Conservation (phyloP, 2,888 invertebrate genomes). For the Halocaridina rubra region DNA sequence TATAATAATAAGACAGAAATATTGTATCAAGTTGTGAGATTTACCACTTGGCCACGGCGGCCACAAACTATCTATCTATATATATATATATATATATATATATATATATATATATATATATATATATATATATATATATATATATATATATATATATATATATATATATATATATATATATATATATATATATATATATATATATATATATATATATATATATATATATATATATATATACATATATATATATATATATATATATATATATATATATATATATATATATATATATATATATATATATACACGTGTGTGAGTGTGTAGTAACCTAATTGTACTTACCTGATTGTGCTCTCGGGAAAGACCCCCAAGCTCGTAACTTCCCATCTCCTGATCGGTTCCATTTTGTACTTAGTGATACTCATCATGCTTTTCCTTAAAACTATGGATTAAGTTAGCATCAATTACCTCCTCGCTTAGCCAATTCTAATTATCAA, state of each 20-base stretch:
- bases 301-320: constrained; percentile 27
- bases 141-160: constrained; percentile 46
- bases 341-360: too few relatives aligned
- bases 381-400: too few relatives aligned
- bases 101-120: background rate
- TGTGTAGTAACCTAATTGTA: too few relatives aligned
- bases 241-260: constrained; percentile 21
- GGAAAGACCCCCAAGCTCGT: too few relatives aligned
- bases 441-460: too few relatives aligned
- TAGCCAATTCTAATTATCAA: too few relatives aligned
- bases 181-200: constrained; percentile 33
- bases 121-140: constrained; percentile 27
- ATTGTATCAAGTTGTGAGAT: too few relatives aligned
- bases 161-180: constrained; percentile 50
- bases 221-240: constrained; percentile 19
- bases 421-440: too few relatives aligned
- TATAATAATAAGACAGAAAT: too few relatives aligned
- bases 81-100: background rate
- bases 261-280: constrained; percentile 34
- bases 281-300: constrained; percentile 39
- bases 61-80: background rate
- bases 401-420: too few relatives aligned
- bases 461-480: too few relatives aligned
- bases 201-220: constrained; percentile 26
- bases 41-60: too few relatives aligned